A percentile compares a stretch with the other conserved stretches of the same genome.
Evolutionary conservation across 2,797 vertebrate genomes (phyloP).

Genomic region (Pteronotus mesoamericanus): DNA sequence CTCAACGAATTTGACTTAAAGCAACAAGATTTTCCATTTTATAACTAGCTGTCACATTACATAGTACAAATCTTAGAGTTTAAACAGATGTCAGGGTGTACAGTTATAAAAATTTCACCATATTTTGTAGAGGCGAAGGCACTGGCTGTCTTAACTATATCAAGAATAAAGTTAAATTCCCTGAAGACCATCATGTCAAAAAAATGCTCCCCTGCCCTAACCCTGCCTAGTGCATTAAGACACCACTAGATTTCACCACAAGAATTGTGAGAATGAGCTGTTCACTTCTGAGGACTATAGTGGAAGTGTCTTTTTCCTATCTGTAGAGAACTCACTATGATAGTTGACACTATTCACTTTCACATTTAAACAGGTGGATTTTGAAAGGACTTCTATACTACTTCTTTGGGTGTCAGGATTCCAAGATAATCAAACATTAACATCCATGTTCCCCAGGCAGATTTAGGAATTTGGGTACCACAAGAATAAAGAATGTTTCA

Average conservation of each 20-base stretch:
- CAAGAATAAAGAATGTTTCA: neutral
- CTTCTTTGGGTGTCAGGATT: neutral
- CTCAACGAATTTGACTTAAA: neutral
- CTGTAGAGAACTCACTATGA: neutral
- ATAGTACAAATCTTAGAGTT: neutral
- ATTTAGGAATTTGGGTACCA: neutral
- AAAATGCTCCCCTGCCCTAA: neutral
- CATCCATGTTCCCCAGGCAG: neutral
- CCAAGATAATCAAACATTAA: neutral
- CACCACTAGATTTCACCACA: neutral
- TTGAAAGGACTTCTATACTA: neutral
- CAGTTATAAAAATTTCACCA: neutral
- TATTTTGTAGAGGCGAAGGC: neutral
- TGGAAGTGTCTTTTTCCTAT: neutral
- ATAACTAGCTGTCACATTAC: neutral
- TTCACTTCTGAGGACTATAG: neutral
- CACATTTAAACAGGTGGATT: neutral
- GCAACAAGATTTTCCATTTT: accelerated
- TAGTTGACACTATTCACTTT: slow-evolving; percentile 23
- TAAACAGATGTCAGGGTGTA: neutral
- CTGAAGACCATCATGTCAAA: neutral
- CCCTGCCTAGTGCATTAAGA: neutral
- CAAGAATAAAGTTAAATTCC: slow-evolving; percentile 49
- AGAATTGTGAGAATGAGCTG: neutral
- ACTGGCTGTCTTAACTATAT: neutral